Evolutionary conservation across 2,888 invertebrate species (phyloP).

Genomic region (Calliscelio sp.): DNA sequence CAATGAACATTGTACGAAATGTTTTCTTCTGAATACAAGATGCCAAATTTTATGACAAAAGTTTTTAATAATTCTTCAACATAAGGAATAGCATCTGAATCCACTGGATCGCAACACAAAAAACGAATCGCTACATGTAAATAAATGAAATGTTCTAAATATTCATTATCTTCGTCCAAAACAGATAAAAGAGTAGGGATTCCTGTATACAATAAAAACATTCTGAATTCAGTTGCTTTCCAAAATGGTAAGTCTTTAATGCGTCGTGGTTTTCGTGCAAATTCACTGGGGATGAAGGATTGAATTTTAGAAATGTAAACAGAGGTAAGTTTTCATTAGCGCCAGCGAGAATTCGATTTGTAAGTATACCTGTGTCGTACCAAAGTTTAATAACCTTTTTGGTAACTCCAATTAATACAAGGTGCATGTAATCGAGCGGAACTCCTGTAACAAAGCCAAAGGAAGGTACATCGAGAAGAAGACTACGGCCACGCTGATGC

Average conservation of each 20-base stretch:
- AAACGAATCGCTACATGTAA: neutral
- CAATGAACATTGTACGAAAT: constrained; percentile 29
- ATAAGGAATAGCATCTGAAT: neutral
- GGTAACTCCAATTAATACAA: constrained; percentile 67
- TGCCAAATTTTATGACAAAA: neutral
- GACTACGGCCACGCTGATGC: constrained; percentile 55
- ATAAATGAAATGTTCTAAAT: neutral
- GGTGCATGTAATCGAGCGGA: constrained; percentile 72
- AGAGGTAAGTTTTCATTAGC: neutral
- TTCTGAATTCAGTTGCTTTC: constrained; percentile 24
- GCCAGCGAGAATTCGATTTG: neutral
- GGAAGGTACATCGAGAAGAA: constrained; percentile 56
- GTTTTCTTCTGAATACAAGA: neutral
- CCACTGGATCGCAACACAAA: neutral
- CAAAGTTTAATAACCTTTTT: constrained; percentile 68
- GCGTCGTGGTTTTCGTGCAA: constrained; percentile 7
- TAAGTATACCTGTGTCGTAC: constrained; percentile 25
- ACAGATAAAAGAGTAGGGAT: constrained; percentile 72
- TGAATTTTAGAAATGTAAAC: constrained; percentile 2
- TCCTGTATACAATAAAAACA: constrained; percentile 76
- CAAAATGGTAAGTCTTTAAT: neutral
- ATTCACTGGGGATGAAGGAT: constrained; percentile 11
- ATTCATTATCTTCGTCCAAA: neutral
- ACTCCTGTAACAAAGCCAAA: constrained; percentile 62
- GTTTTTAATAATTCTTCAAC: neutral